Evolutionary conservation across 2,113 vertebrate genomes (phyloP), one percentile per base, ranked within the genome.

Genomic region (Cnemophilus loriae): DNA sequence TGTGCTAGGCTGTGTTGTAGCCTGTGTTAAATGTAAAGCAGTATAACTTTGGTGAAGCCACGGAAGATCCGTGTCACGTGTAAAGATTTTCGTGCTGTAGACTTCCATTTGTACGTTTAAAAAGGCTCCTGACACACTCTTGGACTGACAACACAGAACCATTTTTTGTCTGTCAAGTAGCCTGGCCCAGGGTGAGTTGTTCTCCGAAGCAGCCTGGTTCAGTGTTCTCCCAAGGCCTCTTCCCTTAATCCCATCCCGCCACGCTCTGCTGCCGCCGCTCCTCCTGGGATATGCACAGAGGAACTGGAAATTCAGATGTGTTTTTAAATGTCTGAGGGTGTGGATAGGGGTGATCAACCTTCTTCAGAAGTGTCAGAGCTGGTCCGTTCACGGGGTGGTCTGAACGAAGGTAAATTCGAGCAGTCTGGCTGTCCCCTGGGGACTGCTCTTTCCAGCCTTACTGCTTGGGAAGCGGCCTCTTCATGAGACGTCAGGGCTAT

Each of bases 201-300:
- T 33, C 21, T 55, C 19, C 55, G 74, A 46, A 37, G 49, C 47
- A 79, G 32, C 8, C 68, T 49, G 42, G 68, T 10, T 82, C 35
- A 26, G 27, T 24, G 37, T 26, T 95, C 49, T 89, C 69, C 16
- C 49, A 68, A 74, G 39, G 49, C 27, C 55, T 33, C n/a, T 61
- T n/a, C 28, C 55, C 32, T 35, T 65, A 64, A 53, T 85, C 42
- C 74, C 53, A 7, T 53, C 52, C 8, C 3, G 0, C 11, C 49
- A 3, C 0, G 0, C 30, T 26, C 17, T 4, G 28, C 64, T 79
- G 63, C 41, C 32, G 7, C 3, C 0, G 0, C 80, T 84, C 55
- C 77, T 68, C 12, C 44, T 71, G 71, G 67, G 64, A 37, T 17
- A 8, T 21, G 42, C 52, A 28, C 11, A 32, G 52, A 63, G 50